phyloP scores from a whole-genome alignment of 37 sponge, comb jelly and placozoan genomes.

The Sycon ciliatum region DNA sequence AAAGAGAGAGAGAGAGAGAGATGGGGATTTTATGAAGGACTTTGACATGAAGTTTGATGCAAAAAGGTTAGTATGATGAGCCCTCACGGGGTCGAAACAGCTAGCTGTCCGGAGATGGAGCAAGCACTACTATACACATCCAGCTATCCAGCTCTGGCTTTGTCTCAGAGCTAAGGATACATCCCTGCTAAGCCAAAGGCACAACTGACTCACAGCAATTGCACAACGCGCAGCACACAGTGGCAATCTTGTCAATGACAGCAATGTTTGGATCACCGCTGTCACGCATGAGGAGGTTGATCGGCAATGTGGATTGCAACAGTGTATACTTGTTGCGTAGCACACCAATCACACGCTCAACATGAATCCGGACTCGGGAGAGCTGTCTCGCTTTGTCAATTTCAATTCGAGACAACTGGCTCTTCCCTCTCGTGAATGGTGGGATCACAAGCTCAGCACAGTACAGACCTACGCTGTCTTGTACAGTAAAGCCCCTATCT shows the following conservation, averaged over 20 bases:
- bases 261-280: slow-evolving; percentile 13
- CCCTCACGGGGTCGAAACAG: too few species aligned
- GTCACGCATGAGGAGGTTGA: slow-evolving; percentile 35
- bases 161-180: too few species aligned
- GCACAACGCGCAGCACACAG: slow-evolving; percentile 40
- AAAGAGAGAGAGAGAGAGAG: too few species aligned
- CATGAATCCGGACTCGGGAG: slow-evolving; percentile 47
- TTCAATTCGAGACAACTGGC: slow-evolving; percentile 33
- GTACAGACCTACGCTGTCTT: slow-evolving; percentile 30
- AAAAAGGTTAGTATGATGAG: too few species aligned
- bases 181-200: slow-evolving; percentile 27
- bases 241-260: slow-evolving; percentile 41
- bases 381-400: slow-evolving; percentile 38
- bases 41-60: too few species aligned
- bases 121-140: too few species aligned
- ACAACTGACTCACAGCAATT: slow-evolving; percentile 43
- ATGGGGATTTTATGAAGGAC: too few species aligned
- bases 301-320: slow-evolving; percentile 37
- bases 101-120: too few species aligned
- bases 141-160: too few species aligned
- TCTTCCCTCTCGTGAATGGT: slow-evolving; percentile 52
- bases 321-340: slow-evolving; percentile 45
- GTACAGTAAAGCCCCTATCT: slow-evolving; percentile 42
- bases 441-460: slow-evolving; percentile 41
- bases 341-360: slow-evolving; percentile 49